These are phyloP conservation scores for Heliocidaris tuberculata DNA, from an alignment of 35 echinoderm and acorn worm genomes.

Conservation along the genomic window DNA sequence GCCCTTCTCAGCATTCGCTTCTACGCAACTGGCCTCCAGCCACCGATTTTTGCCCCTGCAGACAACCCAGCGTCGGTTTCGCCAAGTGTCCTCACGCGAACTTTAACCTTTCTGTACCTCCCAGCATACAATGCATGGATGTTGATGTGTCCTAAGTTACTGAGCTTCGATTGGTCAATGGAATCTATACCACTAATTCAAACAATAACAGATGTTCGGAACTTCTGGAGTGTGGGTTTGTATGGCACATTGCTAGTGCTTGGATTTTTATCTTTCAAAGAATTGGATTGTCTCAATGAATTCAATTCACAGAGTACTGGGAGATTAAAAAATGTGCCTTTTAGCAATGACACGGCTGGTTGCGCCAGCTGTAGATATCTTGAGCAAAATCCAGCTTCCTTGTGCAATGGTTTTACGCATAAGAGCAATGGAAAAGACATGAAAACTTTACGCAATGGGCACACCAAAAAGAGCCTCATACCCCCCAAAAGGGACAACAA, in stretches of 20 bases:
- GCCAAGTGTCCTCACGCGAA: conserved; percentile 74
- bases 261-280: conserved; percentile 30
- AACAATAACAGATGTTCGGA: conserved; percentile 69
- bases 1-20: conserved; percentile 71
- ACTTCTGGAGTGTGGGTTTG: conserved; percentile 60
- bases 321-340: conserved; percentile 30
- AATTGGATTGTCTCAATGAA: conserved; percentile 21
- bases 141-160: conserved; percentile 70
- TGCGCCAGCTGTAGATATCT: neutral
- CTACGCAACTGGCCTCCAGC: conserved; percentile 68
- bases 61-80: conserved; percentile 94
- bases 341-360: neutral
- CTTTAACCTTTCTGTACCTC: conserved; percentile 82
- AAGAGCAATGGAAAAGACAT: conserved; percentile 46
- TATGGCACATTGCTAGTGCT: conserved; percentile 42
- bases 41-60: conserved; percentile 82
- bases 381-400: neutral
- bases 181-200: conserved; percentile 79
- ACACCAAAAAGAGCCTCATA: neutral
- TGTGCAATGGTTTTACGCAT: neutral
- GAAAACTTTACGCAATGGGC: conserved; percentile 14
- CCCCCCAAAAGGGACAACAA: neutral
- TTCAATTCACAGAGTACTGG: neutral
- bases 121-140: conserved; percentile 90
- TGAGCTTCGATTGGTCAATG: conserved; percentile 99